Percentiles rank a stretch among this genome's conserved stretches.
Conservation (phyloP, 2,888 invertebrate species). For the Kuschelorhynchus macadamiae region DNA sequence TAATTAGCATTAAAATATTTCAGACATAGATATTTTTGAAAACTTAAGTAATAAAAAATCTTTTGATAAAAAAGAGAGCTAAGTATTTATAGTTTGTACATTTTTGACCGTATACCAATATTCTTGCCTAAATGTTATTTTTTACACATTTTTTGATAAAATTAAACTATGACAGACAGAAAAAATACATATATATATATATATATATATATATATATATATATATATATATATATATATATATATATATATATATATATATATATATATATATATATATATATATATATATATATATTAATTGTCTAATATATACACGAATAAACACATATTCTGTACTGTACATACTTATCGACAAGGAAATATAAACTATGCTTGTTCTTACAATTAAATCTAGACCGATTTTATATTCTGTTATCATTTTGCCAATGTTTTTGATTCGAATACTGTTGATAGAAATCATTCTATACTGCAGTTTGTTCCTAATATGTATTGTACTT, state of each 20-base stretch:
- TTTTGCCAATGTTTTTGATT: slow-evolving; percentile 60
- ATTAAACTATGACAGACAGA: slow-evolving; percentile 47
- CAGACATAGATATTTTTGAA: slow-evolving; percentile 23
- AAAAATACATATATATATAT: too few species aligned
- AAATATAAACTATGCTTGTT: too few species aligned
- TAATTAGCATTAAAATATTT: neutral
- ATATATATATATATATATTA: too few species aligned
- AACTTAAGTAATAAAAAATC: too few species aligned
- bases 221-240: too few species aligned
- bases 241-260: too few species aligned
- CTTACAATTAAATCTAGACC: slow-evolving; percentile 56
- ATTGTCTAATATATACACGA: slow-evolving; percentile 55
- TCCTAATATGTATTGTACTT: too few species aligned
- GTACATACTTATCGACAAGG: slow-evolving; percentile 16
- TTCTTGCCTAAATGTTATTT: slow-evolving; percentile 61
- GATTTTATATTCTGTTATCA: slow-evolving; percentile 60
- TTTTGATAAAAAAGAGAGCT: slow-evolving; percentile 52
- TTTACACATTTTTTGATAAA: slow-evolving; percentile 58
- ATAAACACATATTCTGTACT: slow-evolving; percentile 61
- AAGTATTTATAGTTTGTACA: slow-evolving; percentile 64
- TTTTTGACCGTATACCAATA: slow-evolving; percentile 67
- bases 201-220: too few species aligned
- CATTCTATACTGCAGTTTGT: too few species aligned
- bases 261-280: too few species aligned
- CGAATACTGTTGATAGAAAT: neutral